These are phyloP conservation scores for Hypocryptadius cinnamomeus DNA, from an alignment of 2,113 vertebrate genomes.

Conservation along the genomic window DNA sequence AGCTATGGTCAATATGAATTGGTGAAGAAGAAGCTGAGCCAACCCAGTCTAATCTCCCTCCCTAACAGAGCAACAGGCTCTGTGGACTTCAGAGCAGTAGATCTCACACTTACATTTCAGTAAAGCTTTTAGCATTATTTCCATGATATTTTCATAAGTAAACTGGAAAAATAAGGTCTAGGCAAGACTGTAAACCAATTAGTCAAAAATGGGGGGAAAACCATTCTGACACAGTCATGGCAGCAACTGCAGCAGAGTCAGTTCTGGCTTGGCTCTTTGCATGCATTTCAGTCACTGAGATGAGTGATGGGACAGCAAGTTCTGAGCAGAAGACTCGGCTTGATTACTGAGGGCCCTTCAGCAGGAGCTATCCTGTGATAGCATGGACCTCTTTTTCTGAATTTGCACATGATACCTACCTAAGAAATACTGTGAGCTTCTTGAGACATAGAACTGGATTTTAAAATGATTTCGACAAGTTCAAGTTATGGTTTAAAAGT, in stretches of 20 bases:
- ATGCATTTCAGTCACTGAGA: neutral
- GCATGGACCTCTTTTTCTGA: neutral
- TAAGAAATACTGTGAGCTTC: neutral
- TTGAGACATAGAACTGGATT: neutral
- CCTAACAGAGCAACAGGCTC: neutral
- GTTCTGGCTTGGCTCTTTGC: neutral
- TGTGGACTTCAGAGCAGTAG: neutral
- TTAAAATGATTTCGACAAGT: neutral
- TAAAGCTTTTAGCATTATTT: neutral
- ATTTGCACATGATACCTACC: neutral
- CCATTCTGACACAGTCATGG: neutral
- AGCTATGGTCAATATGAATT: fast-evolving
- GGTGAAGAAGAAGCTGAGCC: neutral
- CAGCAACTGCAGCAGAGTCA: neutral
- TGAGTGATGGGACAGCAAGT: neutral
- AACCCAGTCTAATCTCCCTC: neutral
- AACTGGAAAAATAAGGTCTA: neutral
- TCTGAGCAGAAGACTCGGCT: neutral
- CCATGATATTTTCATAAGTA: neutral
- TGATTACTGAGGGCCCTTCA: neutral
- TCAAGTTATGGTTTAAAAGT: neutral
- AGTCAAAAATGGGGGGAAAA: neutral
- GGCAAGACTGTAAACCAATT: neutral
- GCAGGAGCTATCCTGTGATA: neutral
- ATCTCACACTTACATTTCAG: neutral